Evolutionary conservation across 2,888 invertebrate species (phyloP), one percentile per base, ranked within the genome.

Genomic region (Trypoxylon attenuatum): DNA sequence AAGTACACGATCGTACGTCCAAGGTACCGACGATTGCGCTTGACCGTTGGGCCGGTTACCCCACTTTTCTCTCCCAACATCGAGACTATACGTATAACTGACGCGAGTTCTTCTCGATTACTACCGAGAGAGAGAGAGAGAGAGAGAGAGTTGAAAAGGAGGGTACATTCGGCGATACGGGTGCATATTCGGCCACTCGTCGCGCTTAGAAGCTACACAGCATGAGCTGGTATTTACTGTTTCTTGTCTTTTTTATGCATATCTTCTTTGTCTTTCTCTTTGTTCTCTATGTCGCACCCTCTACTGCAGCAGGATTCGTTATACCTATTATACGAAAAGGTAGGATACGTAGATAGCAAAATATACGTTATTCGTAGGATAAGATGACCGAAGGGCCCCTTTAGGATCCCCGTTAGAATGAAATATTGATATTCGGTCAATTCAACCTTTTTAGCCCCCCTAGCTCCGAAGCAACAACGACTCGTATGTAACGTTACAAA

Each of bases 241-340:
- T 71, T 83, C 13, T 45, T 74, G 75, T 60, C 29, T 82, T 77
- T n/a, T 81, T 82, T 84, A 82, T 82, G 76, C 82, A 74, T 82
- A 77, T 77, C 80, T 78, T 82, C 75, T 81, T 79, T 84, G 82
- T 84, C 80, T 84, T 84, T 82, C 78, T 82, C 75, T 81, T 79
- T 84, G 82, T 84, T 81, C 83, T 84, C 81, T 78, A 80, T 84
- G 78, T 82, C 78, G 84, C 83, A 82, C 80, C 81, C 81, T 79
- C 77, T 76, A 80, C 82, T 73, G 82, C 83, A 85, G 86, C 87
- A 76, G 87, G 86, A 80, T 86, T 87, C 82, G 72, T 87, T 81
- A 85, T 87, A 82, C 87, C 87, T 81, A 82, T 79, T 78, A 87
- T 87, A 80, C 80, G 82, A 69, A 84, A 84, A 87, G 87, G 87